Evolutionary conservation across 2,888 invertebrate genomes (phyloP).

Genomic region (Prostheceraeus crozeri): DNA sequence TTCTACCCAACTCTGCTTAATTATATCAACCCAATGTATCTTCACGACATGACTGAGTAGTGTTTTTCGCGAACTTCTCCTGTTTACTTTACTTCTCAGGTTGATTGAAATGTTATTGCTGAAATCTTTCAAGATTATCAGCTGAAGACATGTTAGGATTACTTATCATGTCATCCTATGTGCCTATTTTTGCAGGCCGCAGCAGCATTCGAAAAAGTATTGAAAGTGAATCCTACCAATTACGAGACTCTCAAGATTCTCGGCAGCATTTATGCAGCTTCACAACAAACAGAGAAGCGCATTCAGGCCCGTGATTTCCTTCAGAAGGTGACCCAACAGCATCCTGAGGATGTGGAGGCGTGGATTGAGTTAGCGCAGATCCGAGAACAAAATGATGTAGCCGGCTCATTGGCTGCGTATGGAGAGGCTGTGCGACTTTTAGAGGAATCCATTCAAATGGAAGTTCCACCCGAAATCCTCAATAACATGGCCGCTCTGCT

Average conservation of each 20-base stretch:
- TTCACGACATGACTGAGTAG: too few species aligned
- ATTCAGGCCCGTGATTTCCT: constrained; percentile 68
- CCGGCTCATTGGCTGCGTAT: constrained; percentile 72
- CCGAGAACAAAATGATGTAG: constrained; percentile 79
- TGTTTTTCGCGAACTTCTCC: too few species aligned
- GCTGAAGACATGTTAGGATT: not conserved
- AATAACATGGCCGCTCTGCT: constrained; percentile 94
- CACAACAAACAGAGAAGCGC: constrained; percentile 64
- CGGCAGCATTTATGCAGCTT: constrained; percentile 79
- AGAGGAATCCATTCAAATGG: constrained; percentile 81
- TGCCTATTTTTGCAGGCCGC: constrained; percentile 70
- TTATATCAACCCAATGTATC: too few species aligned
- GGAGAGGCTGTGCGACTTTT: constrained; percentile 83
- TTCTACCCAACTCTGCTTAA: too few species aligned
- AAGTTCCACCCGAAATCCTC: constrained; percentile 90
- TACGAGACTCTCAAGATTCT: constrained; percentile 99
- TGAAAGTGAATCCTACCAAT: constrained; percentile 91
- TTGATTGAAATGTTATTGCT: not conserved
- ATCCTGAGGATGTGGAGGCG: constrained; percentile 95
- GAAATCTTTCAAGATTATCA: not conserved
- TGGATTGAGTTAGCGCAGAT: constrained; percentile 99
- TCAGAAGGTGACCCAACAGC: constrained; percentile 73
- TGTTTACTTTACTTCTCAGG: too few species aligned
- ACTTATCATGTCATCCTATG: too few species aligned
- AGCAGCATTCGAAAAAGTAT: constrained; percentile 93